These are phyloP conservation scores for Prorops nasuta DNA, from an alignment of 1,140 invertebrate species.

Conservation along the genomic window DNA sequence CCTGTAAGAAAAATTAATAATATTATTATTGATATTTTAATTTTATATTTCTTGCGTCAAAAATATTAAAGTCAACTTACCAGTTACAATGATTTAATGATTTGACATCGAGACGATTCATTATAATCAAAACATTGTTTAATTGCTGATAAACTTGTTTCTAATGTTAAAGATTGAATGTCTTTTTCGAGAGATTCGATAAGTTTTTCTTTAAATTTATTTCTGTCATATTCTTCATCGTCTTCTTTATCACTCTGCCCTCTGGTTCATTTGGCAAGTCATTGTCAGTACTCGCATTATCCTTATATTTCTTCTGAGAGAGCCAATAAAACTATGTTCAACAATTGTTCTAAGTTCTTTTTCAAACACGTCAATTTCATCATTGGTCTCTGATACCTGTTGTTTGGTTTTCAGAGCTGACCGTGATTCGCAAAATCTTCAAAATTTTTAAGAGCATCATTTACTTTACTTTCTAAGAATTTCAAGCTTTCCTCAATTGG, in stretches of 20 bases:
- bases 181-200: conserved; percentile 62
- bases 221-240: conserved; percentile 43
- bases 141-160: conserved; percentile 42
- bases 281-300: conserved; percentile 44
- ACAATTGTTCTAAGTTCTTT: conserved; percentile 57
- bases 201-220: conserved; percentile 62
- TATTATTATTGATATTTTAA: background rate
- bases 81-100: conserved; percentile 14
- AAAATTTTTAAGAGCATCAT: conserved; percentile 18
- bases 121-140: conserved; percentile 22
- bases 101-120: conserved; percentile 14
- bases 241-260: conserved; percentile 50
- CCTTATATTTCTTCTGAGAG: conserved; percentile 72
- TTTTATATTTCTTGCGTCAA: conserved; percentile 1
- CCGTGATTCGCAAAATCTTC: no score
- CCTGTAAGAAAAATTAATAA: conserved; percentile 16
- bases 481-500: conserved; percentile 36
- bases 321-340: conserved; percentile 63
- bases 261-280: conserved; percentile 25
- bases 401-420: conserved; percentile 9
- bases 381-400: background rate
- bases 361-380: conserved; percentile 25
- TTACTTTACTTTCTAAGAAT: conserved; percentile 30
- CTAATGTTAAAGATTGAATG: conserved; percentile 59
- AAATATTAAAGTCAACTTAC: conserved; percentile 12